phyloP scores from a whole-genome alignment of 1,140 invertebrate genomes.

The Myzus persicae region DNA sequence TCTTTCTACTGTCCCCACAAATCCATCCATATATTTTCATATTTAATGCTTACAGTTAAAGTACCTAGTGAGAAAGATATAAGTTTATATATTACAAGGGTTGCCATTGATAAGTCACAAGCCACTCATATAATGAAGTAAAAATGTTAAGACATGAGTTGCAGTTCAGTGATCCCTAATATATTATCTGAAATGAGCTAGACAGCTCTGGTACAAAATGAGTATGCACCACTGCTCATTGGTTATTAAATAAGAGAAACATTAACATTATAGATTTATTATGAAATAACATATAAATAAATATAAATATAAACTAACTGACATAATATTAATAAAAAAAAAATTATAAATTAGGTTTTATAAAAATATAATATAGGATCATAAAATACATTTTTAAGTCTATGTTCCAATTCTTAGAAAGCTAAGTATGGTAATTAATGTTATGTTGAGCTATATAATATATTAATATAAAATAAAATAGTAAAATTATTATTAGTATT shows the following conservation, averaged over 20 bases:
- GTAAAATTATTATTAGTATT: background rate
- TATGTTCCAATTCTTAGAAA: background rate
- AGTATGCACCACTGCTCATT: background rate
- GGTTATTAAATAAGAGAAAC: background rate
- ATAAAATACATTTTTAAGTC: constrained; percentile 18
- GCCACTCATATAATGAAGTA: no score
- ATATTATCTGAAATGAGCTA: no score
- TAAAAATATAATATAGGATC: background rate
- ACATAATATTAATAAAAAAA: background rate
- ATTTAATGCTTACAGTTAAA: no score
- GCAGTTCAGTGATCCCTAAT: no score
- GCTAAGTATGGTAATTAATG: background rate
- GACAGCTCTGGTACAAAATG: no score
- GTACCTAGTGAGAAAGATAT: no score
- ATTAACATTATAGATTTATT: background rate
- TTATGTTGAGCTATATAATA: constrained; percentile 13
- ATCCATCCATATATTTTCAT: no score
- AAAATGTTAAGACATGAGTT: no score
- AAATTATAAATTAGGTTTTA: background rate
- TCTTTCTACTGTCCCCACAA: no score
- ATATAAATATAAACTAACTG: background rate
- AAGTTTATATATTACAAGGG: no score
- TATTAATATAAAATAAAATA: background rate
- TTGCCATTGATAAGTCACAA: no score
- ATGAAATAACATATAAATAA: background rate